phyloP scores from a whole-genome alignment of 2,888 invertebrate species.

The Gastrophysa polygoni region DNA sequence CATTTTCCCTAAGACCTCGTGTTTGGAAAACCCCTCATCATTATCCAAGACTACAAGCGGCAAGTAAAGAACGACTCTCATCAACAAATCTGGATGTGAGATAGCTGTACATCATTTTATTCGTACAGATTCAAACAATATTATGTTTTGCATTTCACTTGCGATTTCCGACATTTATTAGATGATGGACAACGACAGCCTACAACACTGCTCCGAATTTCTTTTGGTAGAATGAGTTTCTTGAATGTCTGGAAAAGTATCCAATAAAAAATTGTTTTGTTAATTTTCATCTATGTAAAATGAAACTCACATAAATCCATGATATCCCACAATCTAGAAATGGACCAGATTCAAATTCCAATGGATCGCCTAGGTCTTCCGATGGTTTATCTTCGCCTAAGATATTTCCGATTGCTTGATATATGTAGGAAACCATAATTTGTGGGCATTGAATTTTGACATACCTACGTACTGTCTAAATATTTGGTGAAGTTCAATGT shows the following conservation, averaged over 20 bases:
- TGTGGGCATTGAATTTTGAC: not conserved
- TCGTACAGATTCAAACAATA: not conserved
- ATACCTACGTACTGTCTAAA: too few relatives aligned
- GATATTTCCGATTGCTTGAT: constrained; percentile 42
- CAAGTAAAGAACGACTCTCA: too few relatives aligned
- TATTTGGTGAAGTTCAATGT: too few relatives aligned
- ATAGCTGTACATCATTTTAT: too few relatives aligned
- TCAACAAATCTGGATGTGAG: too few relatives aligned
- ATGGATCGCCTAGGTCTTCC: constrained; percentile 44
- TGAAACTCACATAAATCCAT: constrained; percentile 45
- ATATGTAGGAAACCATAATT: constrained; percentile 36
- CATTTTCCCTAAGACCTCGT: too few relatives aligned
- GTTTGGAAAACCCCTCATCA: too few relatives aligned
- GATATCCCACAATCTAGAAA: constrained; percentile 49
- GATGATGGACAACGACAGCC: constrained; percentile 6
- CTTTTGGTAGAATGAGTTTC: constrained; percentile 38
- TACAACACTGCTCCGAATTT: constrained; percentile 4
- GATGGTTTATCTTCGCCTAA: constrained; percentile 42
- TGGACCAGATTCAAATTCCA: constrained; percentile 50
- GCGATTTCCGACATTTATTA: constrained; percentile 6
- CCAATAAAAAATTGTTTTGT: not conserved
- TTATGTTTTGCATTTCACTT: constrained; percentile 3
- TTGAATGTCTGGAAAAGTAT: constrained; percentile 40
- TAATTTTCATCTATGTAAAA: too few relatives aligned
- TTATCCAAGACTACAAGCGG: too few relatives aligned